Percentiles rank a stretch among this genome's conserved stretches.
phyloP scores from a whole-genome alignment of 2,797 vertebrate genomes.

The Notolepis coatsorum region DNA sequence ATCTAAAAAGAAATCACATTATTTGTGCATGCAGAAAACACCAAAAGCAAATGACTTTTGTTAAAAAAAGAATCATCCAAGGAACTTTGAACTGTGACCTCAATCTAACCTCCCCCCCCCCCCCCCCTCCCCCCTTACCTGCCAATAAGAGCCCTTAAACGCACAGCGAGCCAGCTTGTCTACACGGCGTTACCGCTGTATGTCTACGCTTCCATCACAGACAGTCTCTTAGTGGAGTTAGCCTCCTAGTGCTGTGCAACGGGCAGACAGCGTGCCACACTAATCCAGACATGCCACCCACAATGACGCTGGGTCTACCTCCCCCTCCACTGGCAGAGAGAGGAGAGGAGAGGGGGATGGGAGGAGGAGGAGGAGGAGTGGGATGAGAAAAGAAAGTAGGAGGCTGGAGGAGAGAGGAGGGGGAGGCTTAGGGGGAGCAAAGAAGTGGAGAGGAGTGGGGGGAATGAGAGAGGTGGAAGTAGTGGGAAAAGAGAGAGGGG shows the following conservation, averaged over 20 bases:
- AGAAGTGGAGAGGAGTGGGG: slow-evolving; percentile 5
- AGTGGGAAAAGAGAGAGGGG: slow-evolving; percentile 20
- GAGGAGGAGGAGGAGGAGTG: slow-evolving; percentile 31
- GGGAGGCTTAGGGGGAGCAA: background rate
- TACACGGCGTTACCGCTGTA: background rate
- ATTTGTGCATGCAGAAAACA: background rate
- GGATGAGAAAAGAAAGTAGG: slow-evolving; percentile 24
- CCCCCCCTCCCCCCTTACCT: background rate
- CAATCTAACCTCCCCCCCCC: slow-evolving; percentile 1
- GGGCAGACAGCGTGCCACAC: slow-evolving; percentile 57
- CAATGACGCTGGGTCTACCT: slow-evolving; percentile 55
- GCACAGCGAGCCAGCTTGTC: background rate
- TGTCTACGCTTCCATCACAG: slow-evolving; percentile 33
- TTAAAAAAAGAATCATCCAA: slow-evolving; percentile 3
- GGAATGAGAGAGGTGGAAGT: slow-evolving; percentile 29
- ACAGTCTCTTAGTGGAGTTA: slow-evolving; percentile 39
- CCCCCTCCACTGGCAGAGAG: slow-evolving; percentile 52
- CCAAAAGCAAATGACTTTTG: slow-evolving; percentile 26
- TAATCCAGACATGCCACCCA: slow-evolving; percentile 73
- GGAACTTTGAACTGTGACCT: slow-evolving; percentile 11
- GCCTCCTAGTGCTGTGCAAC: slow-evolving; percentile 26
- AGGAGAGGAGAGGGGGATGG: background rate
- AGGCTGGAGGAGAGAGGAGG: background rate
- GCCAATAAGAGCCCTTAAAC: background rate
- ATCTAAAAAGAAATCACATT: slow-evolving; percentile 11